phyloP scores from a whole-genome alignment of 2,797 vertebrate species.

The Etheostoma nigrum region DNA sequence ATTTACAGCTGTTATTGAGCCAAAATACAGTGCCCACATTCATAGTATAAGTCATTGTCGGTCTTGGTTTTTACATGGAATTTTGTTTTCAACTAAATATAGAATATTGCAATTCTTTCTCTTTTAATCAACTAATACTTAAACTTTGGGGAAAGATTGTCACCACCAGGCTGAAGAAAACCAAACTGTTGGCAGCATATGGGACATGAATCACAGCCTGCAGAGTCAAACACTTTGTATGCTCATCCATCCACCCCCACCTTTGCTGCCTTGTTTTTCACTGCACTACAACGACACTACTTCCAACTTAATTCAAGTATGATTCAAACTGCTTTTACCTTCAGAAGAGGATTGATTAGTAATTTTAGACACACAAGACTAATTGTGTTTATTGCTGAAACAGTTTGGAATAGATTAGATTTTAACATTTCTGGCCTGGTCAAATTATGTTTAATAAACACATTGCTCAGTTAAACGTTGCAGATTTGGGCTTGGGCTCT shows the following conservation, averaged over 20 bases:
- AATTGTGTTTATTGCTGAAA: too few relatives aligned
- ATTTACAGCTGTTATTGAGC: neutral
- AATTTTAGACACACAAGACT: neutral
- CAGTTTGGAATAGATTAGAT: neutral
- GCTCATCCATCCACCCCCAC: neutral
- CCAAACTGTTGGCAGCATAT: neutral
- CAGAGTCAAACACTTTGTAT: constrained; percentile 1
- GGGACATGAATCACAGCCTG: neutral
- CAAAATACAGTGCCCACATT: neutral
- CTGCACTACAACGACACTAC: neutral
- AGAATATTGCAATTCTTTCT: neutral
- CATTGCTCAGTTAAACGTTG: neutral
- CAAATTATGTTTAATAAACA: neutral
- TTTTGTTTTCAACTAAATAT: neutral
- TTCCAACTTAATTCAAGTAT: neutral
- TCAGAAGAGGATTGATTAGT: neutral
- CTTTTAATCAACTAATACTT: neutral
- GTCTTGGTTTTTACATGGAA: neutral
- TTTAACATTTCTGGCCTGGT: neutral
- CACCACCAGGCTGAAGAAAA: neutral
- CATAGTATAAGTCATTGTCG: too few relatives aligned
- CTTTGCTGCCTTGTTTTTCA: neutral
- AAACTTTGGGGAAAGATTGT: neutral
- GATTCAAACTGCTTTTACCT: too few relatives aligned
- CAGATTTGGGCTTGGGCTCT: neutral